phyloP scores from a whole-genome alignment of 2,113 vertebrate species.

The Lepus timidus region DNA sequence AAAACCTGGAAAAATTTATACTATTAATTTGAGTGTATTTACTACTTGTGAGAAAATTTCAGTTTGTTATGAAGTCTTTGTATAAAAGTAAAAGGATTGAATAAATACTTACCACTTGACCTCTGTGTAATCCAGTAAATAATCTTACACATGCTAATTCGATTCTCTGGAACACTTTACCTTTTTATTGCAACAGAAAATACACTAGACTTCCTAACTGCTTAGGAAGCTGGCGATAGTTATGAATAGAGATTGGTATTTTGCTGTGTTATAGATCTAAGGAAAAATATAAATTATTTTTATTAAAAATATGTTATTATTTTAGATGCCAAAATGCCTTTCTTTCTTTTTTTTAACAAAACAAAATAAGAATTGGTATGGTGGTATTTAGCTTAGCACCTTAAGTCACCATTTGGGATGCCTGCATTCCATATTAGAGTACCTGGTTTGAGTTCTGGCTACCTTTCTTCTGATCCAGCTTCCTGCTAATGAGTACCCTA shows the following conservation, averaged over 20 bases:
- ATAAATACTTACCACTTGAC: conserved; percentile 1
- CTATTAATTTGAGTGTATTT: conserved; percentile 30
- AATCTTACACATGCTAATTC: conserved; percentile 49
- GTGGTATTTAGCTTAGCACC: too few relatives aligned
- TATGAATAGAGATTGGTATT: conserved; percentile 37
- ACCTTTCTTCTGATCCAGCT: too few relatives aligned
- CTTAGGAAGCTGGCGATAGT: not conserved
- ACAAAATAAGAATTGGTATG: not conserved
- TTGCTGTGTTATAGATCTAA: not conserved
- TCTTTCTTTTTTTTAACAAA: not conserved
- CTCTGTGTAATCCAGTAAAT: not conserved
- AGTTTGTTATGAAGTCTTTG: conserved; percentile 7
- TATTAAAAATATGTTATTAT: not conserved
- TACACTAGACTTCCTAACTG: not conserved
- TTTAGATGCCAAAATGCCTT: not conserved
- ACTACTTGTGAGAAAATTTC: conserved; percentile 10
- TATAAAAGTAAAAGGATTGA: conserved; percentile 62
- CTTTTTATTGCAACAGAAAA: conserved; percentile 50
- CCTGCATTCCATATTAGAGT: too few relatives aligned
- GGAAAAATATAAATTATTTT: not conserved
- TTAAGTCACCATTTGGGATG: too few relatives aligned
- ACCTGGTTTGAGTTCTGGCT: too few relatives aligned
- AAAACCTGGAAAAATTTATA: not conserved
- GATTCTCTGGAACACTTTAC: conserved; percentile 46
- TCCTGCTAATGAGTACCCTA: too few relatives aligned